phyloP scores from a whole-genome alignment of 2,797 vertebrate genomes.

The Tokudaia muenninki region DNA sequence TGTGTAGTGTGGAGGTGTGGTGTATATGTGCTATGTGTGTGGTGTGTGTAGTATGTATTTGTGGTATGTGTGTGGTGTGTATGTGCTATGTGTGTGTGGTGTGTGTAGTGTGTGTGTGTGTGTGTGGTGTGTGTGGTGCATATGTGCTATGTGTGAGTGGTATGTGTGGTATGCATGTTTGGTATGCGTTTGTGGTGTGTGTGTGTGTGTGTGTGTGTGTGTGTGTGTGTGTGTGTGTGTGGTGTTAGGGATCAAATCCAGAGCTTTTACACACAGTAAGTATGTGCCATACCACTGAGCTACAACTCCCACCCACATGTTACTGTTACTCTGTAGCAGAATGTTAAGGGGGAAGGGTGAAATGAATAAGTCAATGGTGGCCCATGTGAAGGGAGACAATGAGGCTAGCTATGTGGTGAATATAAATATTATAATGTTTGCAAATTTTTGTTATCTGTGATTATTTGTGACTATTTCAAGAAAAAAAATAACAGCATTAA shows the following conservation, averaged over 20 bases:
- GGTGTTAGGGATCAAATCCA: background rate
- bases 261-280: background rate
- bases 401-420: conserved; percentile 34
- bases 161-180: no score
- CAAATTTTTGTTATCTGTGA: conserved; percentile 5
- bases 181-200: background rate
- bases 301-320: background rate
- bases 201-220: background rate
- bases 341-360: background rate
- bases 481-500: background rate
- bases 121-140: background rate
- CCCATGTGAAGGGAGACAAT: background rate
- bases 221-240: background rate
- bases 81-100: background rate
- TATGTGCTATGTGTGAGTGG: background rate
- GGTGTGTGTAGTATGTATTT: background rate
- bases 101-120: no score
- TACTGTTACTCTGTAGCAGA: conserved; percentile 7
- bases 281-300: background rate
- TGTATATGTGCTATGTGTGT: no score
- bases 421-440: conserved; percentile 10
- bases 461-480: conserved; percentile 1
- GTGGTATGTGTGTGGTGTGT: background rate
- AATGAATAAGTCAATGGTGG: background rate
- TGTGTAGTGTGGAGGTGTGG: background rate